Evolutionary conservation across 1,140 invertebrate species (phyloP).

Genomic region (Bradynema listronoti): DNA sequence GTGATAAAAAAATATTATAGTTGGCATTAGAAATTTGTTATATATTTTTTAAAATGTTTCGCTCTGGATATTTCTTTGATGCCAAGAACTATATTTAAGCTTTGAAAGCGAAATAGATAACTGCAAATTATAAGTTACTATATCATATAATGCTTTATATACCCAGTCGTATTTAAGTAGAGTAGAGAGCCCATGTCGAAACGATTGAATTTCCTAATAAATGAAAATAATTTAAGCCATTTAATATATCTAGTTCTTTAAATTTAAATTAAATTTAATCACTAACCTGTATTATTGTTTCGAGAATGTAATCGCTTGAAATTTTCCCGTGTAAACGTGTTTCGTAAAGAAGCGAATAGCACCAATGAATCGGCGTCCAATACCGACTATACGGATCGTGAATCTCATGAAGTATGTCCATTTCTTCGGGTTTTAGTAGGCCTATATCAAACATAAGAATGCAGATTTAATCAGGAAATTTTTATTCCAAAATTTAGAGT

Average conservation of each 20-base stretch:
- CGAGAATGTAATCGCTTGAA: conserved; percentile 42
- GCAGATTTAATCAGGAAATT: conserved; percentile 11
- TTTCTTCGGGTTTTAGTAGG: conserved; percentile 38
- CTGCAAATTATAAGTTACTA: no score
- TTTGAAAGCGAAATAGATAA: no score
- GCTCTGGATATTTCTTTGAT: no score
- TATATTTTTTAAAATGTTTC: no score
- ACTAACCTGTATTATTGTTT: conserved; percentile 31
- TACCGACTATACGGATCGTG: conserved; percentile 44
- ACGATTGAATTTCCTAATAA: conserved; percentile 47
- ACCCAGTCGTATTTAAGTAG: conserved; percentile 53
- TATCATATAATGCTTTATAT: no score
- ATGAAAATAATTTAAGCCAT: conserved; percentile 17
- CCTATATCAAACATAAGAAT: conserved; percentile 31
- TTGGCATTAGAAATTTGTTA: background rate
- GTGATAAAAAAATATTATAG: conserved; percentile 1
- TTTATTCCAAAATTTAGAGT: no score
- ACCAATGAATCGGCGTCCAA: conserved; percentile 54
- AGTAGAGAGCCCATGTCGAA: conserved; percentile 36
- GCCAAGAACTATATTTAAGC: no score
- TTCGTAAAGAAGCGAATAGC: conserved; percentile 34
- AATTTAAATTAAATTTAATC: background rate
- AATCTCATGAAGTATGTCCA: conserved; percentile 36
- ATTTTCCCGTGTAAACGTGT: conserved; percentile 47
- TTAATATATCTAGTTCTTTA: conserved; percentile 10